phyloP scores from a whole-genome alignment of 2,113 vertebrate species.

The Psittacus erithacus region DNA sequence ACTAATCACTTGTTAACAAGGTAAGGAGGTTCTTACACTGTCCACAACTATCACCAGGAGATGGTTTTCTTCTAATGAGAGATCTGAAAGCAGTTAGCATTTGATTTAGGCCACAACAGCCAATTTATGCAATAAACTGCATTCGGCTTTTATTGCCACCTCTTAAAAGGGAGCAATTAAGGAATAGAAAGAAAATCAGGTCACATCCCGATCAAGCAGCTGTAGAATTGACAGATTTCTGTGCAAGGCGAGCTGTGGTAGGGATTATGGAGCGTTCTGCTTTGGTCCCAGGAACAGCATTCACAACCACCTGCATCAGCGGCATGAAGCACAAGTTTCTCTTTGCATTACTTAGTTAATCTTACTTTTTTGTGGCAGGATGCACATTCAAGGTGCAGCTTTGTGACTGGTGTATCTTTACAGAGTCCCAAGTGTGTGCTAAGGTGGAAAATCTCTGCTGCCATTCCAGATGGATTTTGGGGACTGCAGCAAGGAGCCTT shows the following conservation, averaged over 20 bases:
- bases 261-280: neutral
- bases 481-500: neutral
- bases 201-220: neutral
- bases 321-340: neutral
- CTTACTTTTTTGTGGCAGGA: accelerated
- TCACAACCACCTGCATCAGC: neutral
- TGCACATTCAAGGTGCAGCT: neutral
- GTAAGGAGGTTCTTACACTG: neutral
- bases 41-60: neutral
- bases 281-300: neutral
- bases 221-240: neutral
- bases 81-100: neutral
- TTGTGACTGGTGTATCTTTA: neutral
- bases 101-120: neutral
- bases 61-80: neutral
- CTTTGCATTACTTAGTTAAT: accelerated
- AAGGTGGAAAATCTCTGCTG: neutral
- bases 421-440: too few relatives aligned
- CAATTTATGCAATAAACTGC: neutral
- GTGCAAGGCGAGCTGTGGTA: neutral
- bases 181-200: neutral
- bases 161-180: neutral
- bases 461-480: neutral
- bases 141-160: neutral
- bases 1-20: neutral